phyloP scores from a whole-genome alignment of 2,113 vertebrate genomes.

The Hyperoodon ampullatus region DNA sequence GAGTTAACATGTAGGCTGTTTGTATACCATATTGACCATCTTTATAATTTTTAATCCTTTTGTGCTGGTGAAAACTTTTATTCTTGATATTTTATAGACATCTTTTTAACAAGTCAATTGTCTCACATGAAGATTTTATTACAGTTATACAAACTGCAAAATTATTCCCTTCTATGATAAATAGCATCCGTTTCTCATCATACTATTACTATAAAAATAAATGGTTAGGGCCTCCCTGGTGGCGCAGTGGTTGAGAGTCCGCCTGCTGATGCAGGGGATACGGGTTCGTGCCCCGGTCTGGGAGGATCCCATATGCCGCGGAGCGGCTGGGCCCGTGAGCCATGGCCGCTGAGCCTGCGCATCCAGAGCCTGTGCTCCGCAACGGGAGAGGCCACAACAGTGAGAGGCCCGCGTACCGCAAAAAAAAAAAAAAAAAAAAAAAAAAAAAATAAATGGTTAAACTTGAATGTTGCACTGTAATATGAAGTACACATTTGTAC shows the following conservation, averaged over 20 bases:
- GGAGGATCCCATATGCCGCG: too few relatives aligned
- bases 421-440: conserved; percentile 50
- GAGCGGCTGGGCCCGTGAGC: too few relatives aligned
- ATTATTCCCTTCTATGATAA: neutral
- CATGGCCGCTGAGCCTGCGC: too few relatives aligned
- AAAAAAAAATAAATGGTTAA: conserved; percentile 30
- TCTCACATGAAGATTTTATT: neutral
- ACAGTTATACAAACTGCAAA: neutral
- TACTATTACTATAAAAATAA: neutral
- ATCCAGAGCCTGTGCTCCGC: too few relatives aligned
- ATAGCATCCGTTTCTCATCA: neutral
- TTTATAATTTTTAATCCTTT: neutral
- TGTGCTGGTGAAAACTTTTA: neutral
- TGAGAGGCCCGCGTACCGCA: too few relatives aligned
- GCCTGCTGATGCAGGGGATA: too few relatives aligned
- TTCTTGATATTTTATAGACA: neutral
- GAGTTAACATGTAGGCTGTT: neutral
- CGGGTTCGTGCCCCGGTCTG: too few relatives aligned
- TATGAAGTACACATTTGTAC: neutral
- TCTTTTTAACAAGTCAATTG: neutral
- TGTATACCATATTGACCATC: neutral
- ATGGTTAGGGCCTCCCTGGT: too few relatives aligned
- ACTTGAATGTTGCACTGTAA: neutral
- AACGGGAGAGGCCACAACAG: too few relatives aligned
- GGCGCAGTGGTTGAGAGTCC: too few relatives aligned